phyloP scores from a whole-genome alignment of 2,888 invertebrate genomes.

The Acleris cristana region DNA sequence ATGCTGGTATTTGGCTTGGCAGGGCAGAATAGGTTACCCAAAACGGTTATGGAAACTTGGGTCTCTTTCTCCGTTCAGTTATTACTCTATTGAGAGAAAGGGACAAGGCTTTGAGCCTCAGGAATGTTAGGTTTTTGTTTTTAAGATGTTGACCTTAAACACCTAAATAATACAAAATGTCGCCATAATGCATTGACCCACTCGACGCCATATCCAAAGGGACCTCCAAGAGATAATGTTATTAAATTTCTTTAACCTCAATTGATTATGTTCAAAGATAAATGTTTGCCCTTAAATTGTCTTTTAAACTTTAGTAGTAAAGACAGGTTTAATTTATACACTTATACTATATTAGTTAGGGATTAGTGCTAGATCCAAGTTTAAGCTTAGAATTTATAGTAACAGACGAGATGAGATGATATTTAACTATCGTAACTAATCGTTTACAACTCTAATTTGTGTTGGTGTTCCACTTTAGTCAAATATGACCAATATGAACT shows the following conservation, averaged over 20 bases:
- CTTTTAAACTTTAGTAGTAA: no score
- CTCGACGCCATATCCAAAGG: constrained; percentile 17
- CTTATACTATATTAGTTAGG: no score
- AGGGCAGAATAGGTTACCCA: neutral
- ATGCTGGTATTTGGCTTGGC: no score
- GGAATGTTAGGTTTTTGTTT: neutral
- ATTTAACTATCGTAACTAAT: no score
- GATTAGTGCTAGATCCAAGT: no score
- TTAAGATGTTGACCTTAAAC: constrained; percentile 10
- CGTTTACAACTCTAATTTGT: no score
- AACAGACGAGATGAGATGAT: no score
- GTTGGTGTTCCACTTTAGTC: no score
- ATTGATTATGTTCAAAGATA: constrained; percentile 6
- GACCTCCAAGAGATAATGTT: constrained; percentile 4
- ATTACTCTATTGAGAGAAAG: neutral
- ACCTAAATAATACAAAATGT: constrained; percentile 20
- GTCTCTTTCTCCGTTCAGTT: neutral
- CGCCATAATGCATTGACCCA: constrained; percentile 9
- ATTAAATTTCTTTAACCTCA: constrained; percentile 18
- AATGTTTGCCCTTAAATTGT: neutral
- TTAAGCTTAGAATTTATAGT: no score
- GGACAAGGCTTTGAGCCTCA: neutral
- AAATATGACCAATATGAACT: no score
- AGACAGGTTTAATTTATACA: no score
- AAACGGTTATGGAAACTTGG: no score